A percentile compares a stretch with the other conserved stretches of the same genome.
Conservation (phyloP, 2,113 vertebrate species). For the Melanerpes formicivorus region DNA sequence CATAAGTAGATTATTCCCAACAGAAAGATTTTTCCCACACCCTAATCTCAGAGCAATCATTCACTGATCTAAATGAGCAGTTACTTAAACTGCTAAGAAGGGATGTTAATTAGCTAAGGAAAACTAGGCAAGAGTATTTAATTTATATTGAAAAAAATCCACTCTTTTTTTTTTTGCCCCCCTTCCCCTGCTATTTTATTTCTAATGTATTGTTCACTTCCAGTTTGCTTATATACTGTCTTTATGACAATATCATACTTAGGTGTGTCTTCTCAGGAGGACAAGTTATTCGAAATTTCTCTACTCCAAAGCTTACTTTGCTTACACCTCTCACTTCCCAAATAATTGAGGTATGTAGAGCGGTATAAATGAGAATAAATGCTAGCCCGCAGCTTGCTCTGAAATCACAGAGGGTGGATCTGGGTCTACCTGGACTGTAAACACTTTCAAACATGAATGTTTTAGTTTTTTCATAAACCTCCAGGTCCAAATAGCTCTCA, state of each 20-base stretch:
- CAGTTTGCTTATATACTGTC: not conserved
- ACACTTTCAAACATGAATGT: not conserved
- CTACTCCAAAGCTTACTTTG: not conserved
- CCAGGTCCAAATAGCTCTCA: not conserved
- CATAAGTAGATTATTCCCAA: constrained; percentile 89
- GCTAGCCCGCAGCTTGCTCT: not conserved
- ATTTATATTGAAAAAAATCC: not conserved
- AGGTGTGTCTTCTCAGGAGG: not conserved
- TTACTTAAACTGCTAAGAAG: constrained; percentile 87
- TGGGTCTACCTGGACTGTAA: not conserved
- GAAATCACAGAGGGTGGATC: not conserved
- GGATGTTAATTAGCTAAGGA: constrained; percentile 87
- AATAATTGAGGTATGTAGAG: not conserved
- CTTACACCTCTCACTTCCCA: not conserved
- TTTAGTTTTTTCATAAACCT: not conserved
- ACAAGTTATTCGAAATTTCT: not conserved
- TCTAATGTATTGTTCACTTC: not conserved
- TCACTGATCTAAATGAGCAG: constrained; percentile 92
- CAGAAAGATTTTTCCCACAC: constrained; percentile 83
- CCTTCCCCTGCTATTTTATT: not conserved
- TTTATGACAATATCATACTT: not conserved
- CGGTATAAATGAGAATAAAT: not conserved
- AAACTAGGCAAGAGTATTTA: constrained; percentile 76
- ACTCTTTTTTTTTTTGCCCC: not conserved
- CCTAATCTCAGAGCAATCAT: constrained; percentile 89